Base-by-base conservation (phyloP, 64 coral and sea anemone species). In the Stichodactyla helianthus region DNA sequence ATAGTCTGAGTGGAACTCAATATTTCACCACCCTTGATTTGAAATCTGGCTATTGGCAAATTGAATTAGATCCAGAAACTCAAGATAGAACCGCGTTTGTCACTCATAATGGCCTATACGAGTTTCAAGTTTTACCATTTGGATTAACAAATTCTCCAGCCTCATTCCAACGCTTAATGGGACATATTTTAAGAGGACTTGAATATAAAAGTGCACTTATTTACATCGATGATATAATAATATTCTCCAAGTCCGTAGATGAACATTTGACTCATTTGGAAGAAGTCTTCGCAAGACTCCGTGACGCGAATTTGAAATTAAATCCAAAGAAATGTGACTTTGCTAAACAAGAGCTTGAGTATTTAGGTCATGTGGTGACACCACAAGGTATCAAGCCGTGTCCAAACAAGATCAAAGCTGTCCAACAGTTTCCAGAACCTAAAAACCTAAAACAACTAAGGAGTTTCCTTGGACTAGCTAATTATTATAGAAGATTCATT, bases 261-360 rank as follows among this genome's bases (percentile, higher is more conserved):
- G 58, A 60, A 26, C 84, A 86, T n/a, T 27, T 86, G 12, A 14
- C 19, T 4, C 22, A 86, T 86, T 31, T 86, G 4, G 56, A 65
- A n/a, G 56, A 86, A 17, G 84, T 64, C 20, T 86, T 86, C 23
- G 3, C 2, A 31, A 16, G 84, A 50, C 26, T 86, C 62, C 56
- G 55, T 9, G 53, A 60, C 12, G 84, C 84, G 5, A 61, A 86
- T 64, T 10, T 35, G 31, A 35, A 35, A 35, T 35, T 35, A 35
- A 35, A 35, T 35, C n/a, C n/a, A n/a, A n/a, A n/a, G 22, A 85
- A 85, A 85, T 60, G 83, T 44, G n/a, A 15, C 9, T 76, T 87
- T 77, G 65, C 67, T 4, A 50, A 54, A 77, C 7, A 71, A 22
- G 51, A 17, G 6, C 15, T 87, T n/a, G n/a, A n/a, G n/a, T n/a